Evolutionary conservation across 2,888 invertebrate species (phyloP), one percentile per base, ranked within the genome.

Genomic region (Cheilosia vernalis): DNA sequence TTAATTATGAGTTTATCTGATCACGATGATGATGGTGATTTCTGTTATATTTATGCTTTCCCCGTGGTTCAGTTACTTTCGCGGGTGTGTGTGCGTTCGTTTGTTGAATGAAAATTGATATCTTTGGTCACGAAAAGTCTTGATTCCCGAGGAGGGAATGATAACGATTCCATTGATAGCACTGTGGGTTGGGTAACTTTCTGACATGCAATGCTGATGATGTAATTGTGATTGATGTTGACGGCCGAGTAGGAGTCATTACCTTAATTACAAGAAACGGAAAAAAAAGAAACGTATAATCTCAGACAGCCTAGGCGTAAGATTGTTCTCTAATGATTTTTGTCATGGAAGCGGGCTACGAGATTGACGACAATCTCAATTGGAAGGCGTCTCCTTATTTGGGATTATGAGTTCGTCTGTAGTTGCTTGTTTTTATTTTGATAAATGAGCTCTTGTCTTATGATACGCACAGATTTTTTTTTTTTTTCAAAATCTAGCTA

Each of bases 191-290:
- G 60, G 82, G 55, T 72, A 82, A 61, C 61, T 51, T 83, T 17
- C 30, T 72, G 78, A 79, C 83, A 83, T 83, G 78, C 73, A 78
- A 83, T 27, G 53, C 67, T 78, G 67, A 73, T 83, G 83, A 78
- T 80, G 74, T 84, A 84, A 84, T 84, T 84, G 84, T 80, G 84
- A 84, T 84, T 84, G 84, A 84, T 84, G 80, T 79, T 47, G 60
- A 80, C 13, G 72, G 21, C 40, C 56, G 37, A 73, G 67, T 63
- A 21, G 78, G 55, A 78, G 78, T 83, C 83, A 78, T 83, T 83
- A 83, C 78, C 51, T 67, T 83, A 78, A 83, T 79, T 73, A 67
- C 33, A 76, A 61, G 51, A 70, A n/a, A 27, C 42, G 37, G 44
- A 30, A 17, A 17, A 13, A 51, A 53, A 19, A 47, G 17, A 61